Evolutionary conservation across 2,797 vertebrate species (phyloP).

Genomic region (Dallia pectoralis): DNA sequence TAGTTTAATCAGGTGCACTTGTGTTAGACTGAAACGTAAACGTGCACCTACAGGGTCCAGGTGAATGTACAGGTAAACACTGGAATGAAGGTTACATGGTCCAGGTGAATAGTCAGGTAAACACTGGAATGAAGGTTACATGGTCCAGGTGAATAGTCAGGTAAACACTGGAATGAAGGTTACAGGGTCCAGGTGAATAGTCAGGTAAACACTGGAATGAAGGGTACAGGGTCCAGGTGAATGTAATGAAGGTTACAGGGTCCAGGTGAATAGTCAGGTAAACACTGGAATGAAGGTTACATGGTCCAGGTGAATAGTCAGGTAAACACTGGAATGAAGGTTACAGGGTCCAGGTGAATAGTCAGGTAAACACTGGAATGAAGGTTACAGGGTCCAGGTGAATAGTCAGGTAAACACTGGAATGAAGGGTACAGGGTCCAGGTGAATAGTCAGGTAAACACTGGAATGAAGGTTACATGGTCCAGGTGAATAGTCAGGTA

Average conservation of each 20-base stretch:
- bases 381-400: neutral
- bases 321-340: constrained; percentile 24
- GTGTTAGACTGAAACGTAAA: neutral
- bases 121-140: constrained; percentile 21
- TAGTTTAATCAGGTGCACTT: neutral
- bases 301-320: neutral
- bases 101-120: neutral
- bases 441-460: neutral
- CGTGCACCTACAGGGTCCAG: neutral
- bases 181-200: neutral
- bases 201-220: constrained; percentile 22
- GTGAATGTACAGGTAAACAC: constrained; percentile 1
- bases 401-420: constrained; percentile 9
- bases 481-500: neutral
- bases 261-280: neutral
- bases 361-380: constrained; percentile 21
- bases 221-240: constrained; percentile 46
- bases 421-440: constrained; percentile 36
- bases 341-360: neutral
- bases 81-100: constrained; percentile 41
- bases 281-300: constrained; percentile 23
- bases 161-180: constrained; percentile 25
- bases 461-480: constrained; percentile 17
- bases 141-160: neutral
- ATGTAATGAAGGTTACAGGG: too few species aligned